Evolutionary conservation across 2,888 invertebrate genomes (phyloP).

Genomic region (Perizoma flavofasciatum): DNA sequence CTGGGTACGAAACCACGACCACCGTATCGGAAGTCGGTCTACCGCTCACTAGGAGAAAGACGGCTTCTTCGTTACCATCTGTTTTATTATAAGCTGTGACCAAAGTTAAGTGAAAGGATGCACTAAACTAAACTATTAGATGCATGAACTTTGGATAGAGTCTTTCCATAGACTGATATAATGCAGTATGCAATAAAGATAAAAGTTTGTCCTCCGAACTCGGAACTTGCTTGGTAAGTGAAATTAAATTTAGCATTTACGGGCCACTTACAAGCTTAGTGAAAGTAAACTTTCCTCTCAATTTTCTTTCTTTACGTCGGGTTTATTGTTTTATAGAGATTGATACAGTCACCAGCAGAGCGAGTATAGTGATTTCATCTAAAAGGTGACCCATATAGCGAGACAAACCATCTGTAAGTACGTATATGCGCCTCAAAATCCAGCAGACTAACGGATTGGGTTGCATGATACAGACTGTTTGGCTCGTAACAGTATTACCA

Average conservation of each 20-base stretch:
- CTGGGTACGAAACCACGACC: too few relatives aligned
- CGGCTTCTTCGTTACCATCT: too few relatives aligned
- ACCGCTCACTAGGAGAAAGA: too few relatives aligned
- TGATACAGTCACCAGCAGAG: conserved; percentile 2
- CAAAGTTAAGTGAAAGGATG: conserved; percentile 20
- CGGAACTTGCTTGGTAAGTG: conserved; percentile 32
- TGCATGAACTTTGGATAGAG: conserved; percentile 21
- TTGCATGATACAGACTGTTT: too few relatives aligned
- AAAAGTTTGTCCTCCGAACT: conserved; percentile 43
- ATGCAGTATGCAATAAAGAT: conserved; percentile 37
- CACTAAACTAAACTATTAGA: conserved; percentile 19
- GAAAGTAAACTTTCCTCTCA: conserved; percentile 37
- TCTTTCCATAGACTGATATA: conserved; percentile 8
- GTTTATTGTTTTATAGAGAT: conserved; percentile 29
- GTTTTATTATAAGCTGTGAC: not conserved
- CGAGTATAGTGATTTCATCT: not conserved
- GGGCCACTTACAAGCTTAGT: conserved; percentile 30
- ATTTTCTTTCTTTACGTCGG: conserved; percentile 33
- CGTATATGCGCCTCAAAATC: too few relatives aligned
- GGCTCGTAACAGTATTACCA: too few relatives aligned
- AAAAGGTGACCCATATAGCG: too few relatives aligned
- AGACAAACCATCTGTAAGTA: too few relatives aligned
- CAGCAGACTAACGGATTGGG: too few relatives aligned
- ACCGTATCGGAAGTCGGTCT: too few relatives aligned
- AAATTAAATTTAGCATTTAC: conserved; percentile 38